Evolutionary conservation across 2,888 invertebrate species (phyloP).

Genomic region (Polymixis flavicincta): DNA sequence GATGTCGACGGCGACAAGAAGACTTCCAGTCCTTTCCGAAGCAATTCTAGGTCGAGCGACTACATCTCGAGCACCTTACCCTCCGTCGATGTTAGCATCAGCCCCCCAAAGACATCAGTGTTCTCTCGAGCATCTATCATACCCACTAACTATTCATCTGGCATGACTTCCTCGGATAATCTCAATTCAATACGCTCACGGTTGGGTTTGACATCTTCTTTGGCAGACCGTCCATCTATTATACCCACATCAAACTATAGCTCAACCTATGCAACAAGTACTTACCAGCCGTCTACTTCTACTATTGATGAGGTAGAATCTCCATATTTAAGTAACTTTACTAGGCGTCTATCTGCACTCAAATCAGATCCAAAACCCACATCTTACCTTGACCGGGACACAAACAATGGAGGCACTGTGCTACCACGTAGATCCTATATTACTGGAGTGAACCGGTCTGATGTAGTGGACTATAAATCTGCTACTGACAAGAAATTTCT

Average conservation of each 20-base stretch:
- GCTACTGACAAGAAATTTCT: slow-evolving; percentile 87
- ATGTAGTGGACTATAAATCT: slow-evolving; percentile 83
- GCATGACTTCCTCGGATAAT: slow-evolving; percentile 86
- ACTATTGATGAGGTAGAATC: slow-evolving; percentile 91
- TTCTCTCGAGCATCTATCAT: slow-evolving; percentile 85
- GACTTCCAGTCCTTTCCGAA: slow-evolving; percentile 80
- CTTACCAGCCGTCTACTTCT: slow-evolving; percentile 82
- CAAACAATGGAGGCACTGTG: slow-evolving; percentile 83
- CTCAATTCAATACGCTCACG: slow-evolving; percentile 91
- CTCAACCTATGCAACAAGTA: slow-evolving; percentile 77
- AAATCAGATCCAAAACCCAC: slow-evolving; percentile 83
- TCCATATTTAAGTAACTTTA: slow-evolving; percentile 93
- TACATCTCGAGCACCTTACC: slow-evolving; percentile 85
- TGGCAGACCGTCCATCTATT: slow-evolving; percentile 81
- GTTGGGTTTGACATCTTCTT: slow-evolving; percentile 88
- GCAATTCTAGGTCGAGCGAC: slow-evolving; percentile 84
- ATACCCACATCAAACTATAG: slow-evolving; percentile 74
- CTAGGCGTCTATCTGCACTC: slow-evolving; percentile 90
- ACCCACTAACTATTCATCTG: slow-evolving; percentile 77
- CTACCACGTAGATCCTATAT: slow-evolving; percentile 84
- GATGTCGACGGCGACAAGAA: slow-evolving; percentile 91
- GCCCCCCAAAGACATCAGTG: slow-evolving; percentile 81
- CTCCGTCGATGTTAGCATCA: slow-evolving; percentile 78
- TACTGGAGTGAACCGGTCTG: slow-evolving; percentile 81
- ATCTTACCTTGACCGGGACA: slow-evolving; percentile 80